Evolutionary conservation across 2,113 vertebrate species (phyloP).

Genomic region (Alethe castanea): DNA sequence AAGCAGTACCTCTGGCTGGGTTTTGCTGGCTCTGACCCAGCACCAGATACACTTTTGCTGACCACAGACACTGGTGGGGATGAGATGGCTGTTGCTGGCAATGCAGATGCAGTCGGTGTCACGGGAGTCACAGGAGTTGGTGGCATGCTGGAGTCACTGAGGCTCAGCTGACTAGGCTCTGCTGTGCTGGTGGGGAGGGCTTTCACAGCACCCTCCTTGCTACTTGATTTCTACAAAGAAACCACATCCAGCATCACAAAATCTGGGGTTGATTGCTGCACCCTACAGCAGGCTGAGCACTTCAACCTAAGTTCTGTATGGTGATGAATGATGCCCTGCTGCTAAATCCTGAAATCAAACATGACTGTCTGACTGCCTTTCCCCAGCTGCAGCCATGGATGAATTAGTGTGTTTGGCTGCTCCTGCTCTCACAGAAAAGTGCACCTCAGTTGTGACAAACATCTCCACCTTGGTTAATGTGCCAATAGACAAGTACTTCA

Average conservation of each 20-base stretch:
- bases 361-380: background rate
- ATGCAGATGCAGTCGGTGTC: slow-evolving; percentile 73
- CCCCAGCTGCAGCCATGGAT: background rate
- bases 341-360: background rate
- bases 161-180: slow-evolving; percentile 76
- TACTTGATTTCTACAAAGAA: slow-evolving; percentile 82
- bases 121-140: slow-evolving; percentile 79
- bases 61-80: slow-evolving; percentile 74
- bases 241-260: background rate
- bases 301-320: background rate
- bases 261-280: background rate
- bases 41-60: slow-evolving; percentile 75
- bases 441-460: background rate
- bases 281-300: background rate
- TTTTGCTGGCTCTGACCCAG: slow-evolving; percentile 80
- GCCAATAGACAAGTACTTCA: background rate
- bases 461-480: background rate
- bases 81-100: slow-evolving; percentile 84
- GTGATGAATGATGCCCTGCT: background rate
- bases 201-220: slow-evolving; percentile 84
- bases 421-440: background rate
- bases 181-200: slow-evolving; percentile 65
- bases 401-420: background rate
- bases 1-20: slow-evolving; percentile 80
- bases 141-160: slow-evolving; percentile 79